phyloP scores from a whole-genome alignment of 2,888 invertebrate species.

The Xanthia icteritia region DNA sequence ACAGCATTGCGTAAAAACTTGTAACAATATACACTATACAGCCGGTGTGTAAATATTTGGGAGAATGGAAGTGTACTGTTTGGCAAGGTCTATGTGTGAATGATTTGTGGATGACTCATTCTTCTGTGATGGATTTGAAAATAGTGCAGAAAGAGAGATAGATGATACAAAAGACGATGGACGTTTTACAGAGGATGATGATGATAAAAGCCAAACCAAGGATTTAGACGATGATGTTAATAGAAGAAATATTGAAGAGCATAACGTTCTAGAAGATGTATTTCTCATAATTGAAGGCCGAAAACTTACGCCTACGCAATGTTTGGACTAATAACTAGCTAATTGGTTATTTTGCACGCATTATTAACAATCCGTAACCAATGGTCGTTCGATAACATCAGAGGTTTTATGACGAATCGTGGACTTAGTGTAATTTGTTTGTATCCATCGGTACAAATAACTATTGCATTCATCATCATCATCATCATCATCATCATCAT shows the following conservation, averaged over 20 bases:
- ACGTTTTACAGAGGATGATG: not conserved
- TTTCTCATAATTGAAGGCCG: conserved; percentile 9
- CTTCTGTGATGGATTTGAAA: not conserved
- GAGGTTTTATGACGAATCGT: conserved; percentile 10
- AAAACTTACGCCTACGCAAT: conserved; percentile 8
- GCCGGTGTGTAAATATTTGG: conserved; percentile 56
- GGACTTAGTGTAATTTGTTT: not conserved
- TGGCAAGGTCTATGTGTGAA: conserved; percentile 36
- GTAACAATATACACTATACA: conserved; percentile 48
- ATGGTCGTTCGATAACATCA: not conserved
- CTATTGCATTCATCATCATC: not conserved
- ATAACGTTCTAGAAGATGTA: conserved; percentile 21
- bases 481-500: not conserved
- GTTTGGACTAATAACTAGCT: not conserved
- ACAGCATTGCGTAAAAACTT: conserved; percentile 58
- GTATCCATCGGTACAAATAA: not conserved
- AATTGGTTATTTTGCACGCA: conserved; percentile 26
- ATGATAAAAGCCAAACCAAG: not conserved
- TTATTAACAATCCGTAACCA: conserved; percentile 21
- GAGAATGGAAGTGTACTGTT: conserved; percentile 19
- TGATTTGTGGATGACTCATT: conserved; percentile 33
- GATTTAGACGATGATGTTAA: not conserved
- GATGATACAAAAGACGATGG: not conserved
- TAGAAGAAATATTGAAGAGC: not conserved
- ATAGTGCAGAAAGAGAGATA: not conserved